These are phyloP conservation scores for Macquaria australasica DNA, from an alignment of 2,113 vertebrate species.

Conservation along the genomic window DNA sequence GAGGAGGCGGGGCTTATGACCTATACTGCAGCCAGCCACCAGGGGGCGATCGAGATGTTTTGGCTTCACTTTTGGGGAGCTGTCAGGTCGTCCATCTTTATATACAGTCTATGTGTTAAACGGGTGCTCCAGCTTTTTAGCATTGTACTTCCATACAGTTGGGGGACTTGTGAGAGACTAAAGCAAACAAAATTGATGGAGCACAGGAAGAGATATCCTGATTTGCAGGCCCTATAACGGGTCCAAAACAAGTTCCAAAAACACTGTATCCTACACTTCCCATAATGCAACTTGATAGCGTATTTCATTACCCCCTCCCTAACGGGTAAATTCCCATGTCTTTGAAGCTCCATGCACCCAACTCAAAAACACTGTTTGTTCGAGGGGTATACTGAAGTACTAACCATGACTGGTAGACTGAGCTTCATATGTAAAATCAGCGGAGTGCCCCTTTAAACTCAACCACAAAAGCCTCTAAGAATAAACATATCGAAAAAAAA, in stretches of 20 bases:
- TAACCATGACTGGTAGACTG: not conserved
- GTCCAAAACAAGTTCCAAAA: not conserved
- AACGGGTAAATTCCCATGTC: too few species aligned
- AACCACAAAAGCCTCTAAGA: not conserved
- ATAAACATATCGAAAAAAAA: not conserved
- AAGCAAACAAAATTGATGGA: too few species aligned
- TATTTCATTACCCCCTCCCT: not conserved
- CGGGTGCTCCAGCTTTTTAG: not conserved
- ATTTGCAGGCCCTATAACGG: not conserved
- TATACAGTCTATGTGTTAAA: too few species aligned
- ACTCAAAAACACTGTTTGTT: not conserved
- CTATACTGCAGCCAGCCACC: too few species aligned
- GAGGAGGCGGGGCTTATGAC: too few species aligned
- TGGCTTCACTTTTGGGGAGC: too few species aligned
- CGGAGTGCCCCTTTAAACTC: not conserved
- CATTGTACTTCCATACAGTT: not conserved
- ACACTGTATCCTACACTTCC: not conserved
- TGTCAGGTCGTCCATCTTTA: too few species aligned
- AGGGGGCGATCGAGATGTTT: too few species aligned
- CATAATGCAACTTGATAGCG: not conserved
- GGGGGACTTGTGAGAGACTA: not conserved
- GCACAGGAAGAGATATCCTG: not conserved
- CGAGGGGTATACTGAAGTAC: not conserved
- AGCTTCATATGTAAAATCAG: not conserved
- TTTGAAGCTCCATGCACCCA: too few species aligned